Base-by-base conservation (phyloP, 1,140 invertebrate species). In the Drosophila sturtevanti region DNA sequence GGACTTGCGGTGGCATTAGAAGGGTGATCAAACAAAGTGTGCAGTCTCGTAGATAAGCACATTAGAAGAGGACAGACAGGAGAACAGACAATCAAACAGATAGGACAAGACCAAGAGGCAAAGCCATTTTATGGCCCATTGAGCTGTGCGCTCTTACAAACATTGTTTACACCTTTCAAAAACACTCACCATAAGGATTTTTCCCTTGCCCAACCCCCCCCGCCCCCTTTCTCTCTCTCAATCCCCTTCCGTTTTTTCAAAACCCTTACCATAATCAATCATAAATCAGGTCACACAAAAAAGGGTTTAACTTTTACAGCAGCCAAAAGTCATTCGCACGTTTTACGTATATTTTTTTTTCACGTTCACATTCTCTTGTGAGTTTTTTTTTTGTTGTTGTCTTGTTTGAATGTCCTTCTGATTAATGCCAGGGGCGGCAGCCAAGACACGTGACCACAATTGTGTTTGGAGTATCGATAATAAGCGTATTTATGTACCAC, bases 401-500 rank as follows among this genome's bases (percentile, higher is more conserved):
- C 54, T 77, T 59, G 58, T 77, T 67, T 78, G 79, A 89, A 89
- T 89, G 71, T 77, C 68, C 64, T 74, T 70, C 78, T 89, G 77
- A 89, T 89, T 89, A 89, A 87, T 85, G 77, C 77, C 63, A 79
- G 72, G 77, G 85, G 82, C 69, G 68, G 79, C 52, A 54, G 54
- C 27, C 38, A 37, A 74, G 64, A 27, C 90, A 91, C 90, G 90
- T 91, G 90, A 91, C 90, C 90, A 76, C 90, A 91, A 91, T 91
- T 91, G 80, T 91, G 78, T 73, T 89, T 85, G 82, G 80, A 91
- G 90, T 91, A 89, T 90, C 86, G 90, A 91, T 91, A 91, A 91
- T 91, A 90, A 91, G 86, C 90, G 78, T 84, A 78, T 86, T 86
- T 86, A 84, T 80, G 60, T 34, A 35, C 37, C 41, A 56, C 64